phyloP scores from a whole-genome alignment of 2,797 vertebrate genomes.

The Psittacula echo region DNA sequence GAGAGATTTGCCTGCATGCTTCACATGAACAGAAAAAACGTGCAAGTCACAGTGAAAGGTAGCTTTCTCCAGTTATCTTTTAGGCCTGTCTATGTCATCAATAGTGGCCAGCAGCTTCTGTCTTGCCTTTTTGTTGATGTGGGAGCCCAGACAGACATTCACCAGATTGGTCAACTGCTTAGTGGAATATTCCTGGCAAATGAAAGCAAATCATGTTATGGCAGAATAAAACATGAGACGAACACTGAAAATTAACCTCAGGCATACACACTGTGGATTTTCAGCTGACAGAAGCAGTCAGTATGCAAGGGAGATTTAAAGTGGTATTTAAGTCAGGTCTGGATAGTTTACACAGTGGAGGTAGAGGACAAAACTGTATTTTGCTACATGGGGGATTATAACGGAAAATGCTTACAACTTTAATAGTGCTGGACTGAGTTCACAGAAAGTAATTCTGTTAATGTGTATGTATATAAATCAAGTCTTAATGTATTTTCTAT shows the following conservation, averaged over 20 bases:
- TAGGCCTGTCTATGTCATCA: constrained; percentile 95
- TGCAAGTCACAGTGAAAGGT: neutral
- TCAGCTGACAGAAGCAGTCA: neutral
- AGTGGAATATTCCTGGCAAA: constrained; percentile 94
- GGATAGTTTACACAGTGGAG: neutral
- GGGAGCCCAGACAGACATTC: constrained; percentile 95
- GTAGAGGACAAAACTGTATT: neutral
- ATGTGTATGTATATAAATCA: neutral
- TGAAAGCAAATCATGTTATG: constrained; percentile 44
- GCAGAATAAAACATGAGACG: neutral
- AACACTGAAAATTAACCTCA: accelerated
- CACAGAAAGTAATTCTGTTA: constrained; percentile 28
- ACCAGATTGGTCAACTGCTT: constrained; percentile 97
- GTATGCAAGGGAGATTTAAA: neutral
- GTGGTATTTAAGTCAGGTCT: neutral
- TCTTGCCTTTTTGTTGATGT: constrained; percentile 98
- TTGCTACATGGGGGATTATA: neutral
- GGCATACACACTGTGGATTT: neutral
- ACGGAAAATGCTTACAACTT: constrained; percentile 14
- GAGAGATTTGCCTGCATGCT: constrained; percentile 8
- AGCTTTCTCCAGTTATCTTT: constrained; percentile 85
- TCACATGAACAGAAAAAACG: neutral
- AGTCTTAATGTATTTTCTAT: constrained; percentile 33
- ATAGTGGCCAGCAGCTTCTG: constrained; percentile 96
- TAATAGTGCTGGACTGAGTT: neutral